phyloP scores from a whole-genome alignment of 2,113 vertebrate species.

The Laterallus jamaicensis region DNA sequence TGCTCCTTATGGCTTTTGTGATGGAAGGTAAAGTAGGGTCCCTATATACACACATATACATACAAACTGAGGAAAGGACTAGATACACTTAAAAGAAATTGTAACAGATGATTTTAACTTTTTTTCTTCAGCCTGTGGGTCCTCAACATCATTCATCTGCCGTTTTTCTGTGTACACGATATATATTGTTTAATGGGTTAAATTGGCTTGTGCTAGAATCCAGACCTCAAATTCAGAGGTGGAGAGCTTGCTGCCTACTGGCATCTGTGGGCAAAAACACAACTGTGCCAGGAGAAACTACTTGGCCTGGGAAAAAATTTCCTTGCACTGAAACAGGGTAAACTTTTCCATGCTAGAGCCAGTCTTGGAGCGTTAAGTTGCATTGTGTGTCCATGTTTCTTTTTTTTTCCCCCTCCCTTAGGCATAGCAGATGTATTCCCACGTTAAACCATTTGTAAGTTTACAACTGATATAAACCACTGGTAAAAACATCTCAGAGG shows the following conservation, averaged over 20 bases:
- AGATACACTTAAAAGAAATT: neutral
- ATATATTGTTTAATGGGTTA: neutral
- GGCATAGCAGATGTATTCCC: neutral
- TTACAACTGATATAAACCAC: neutral
- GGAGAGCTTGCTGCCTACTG: neutral
- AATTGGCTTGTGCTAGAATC: neutral
- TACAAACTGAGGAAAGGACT: neutral
- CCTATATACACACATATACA: neutral
- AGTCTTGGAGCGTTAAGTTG: neutral
- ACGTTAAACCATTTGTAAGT: neutral
- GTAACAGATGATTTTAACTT: neutral
- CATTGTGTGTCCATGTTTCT: too few relatives aligned
- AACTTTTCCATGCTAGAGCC: neutral
- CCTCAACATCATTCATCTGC: neutral
- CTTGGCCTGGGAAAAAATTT: neutral
- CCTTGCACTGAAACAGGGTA: neutral
- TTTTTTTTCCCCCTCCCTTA: neutral
- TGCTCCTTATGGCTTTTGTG: neutral
- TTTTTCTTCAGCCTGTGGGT: neutral
- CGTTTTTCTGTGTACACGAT: neutral
- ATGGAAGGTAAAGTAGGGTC: neutral
- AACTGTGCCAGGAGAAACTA: neutral
- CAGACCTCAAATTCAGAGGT: neutral
- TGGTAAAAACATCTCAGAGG: neutral
- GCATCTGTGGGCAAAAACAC: neutral